Base-by-base conservation (phyloP, 2,888 invertebrate genomes). In the Lordiphosa andalusiaca region DNA sequence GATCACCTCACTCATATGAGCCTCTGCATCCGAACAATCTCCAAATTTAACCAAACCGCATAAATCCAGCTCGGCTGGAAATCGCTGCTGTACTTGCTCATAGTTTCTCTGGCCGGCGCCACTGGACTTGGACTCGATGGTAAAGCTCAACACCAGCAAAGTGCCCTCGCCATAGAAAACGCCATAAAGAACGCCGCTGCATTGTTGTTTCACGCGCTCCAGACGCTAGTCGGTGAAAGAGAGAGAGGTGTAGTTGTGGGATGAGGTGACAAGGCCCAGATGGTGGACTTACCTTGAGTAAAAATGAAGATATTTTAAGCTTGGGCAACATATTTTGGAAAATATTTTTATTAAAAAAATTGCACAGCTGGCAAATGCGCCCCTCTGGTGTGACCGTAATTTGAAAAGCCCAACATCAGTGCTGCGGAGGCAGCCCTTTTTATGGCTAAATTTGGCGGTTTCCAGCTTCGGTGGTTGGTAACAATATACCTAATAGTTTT, bases 1-100 rank as follows among this genome's bases (percentile, higher is more conserved):
- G 38, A 92, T 86, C 72, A 92, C 91, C 86, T 93, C 92, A 84
- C 92, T 92, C 23, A 93, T 90, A 78, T 92, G 92, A 3, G 91
- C 91, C 73, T 93, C 92, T 41, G 92, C 91, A 67, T 92, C 91
- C 40, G 91, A 88, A 46, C 91, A 91, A 71, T 93, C 92, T 16
- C 92, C 92, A 67, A 94, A 92, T 77, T 92, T 93, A 12, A 95
- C 91, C 55, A 94, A 91, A 23, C 95, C 95, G 86, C 94, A 95
- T 48, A 94, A 90, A 89, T 95, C 95, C 60, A 95, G 89, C 88
- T 95, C 95, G 2, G 93, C 93, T 12, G 95, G 95, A 80, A 95
- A 92, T 77, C 93, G 92, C 23, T 93, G 90, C 66, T 83, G 91
- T 89, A 85, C 91, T 90, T 90, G 80, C 90, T 81, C 89, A 57